Conservation (phyloP, 2,797 vertebrate species). For the Poecilia picta region DNA sequence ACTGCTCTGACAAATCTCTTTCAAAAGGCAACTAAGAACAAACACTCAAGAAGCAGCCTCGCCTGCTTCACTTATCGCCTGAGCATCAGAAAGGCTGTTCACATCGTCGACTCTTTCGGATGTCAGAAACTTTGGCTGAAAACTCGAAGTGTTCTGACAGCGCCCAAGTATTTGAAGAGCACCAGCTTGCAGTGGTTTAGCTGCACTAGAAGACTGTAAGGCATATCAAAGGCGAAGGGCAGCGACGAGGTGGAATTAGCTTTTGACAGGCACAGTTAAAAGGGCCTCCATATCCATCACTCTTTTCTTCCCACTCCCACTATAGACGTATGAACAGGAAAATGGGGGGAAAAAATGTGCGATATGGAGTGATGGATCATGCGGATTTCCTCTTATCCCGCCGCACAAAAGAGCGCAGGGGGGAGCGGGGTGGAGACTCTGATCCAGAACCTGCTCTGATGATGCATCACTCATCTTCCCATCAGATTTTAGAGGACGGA, state of each 20-base stretch:
- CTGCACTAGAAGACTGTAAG: constrained; percentile 45
- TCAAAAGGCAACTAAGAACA: constrained; percentile 40
- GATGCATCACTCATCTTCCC: constrained; percentile 46
- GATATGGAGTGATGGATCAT: constrained; percentile 32
- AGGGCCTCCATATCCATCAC: constrained; percentile 36
- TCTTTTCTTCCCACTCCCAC: constrained; percentile 48
- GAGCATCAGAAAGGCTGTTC: constrained; percentile 57
- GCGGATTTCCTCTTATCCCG: constrained; percentile 35
- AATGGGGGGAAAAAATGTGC: constrained; percentile 34
- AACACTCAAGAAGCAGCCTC: constrained; percentile 41
- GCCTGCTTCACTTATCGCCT: constrained; percentile 46
- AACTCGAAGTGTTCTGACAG: constrained; percentile 58
- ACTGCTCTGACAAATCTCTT: constrained; percentile 31
- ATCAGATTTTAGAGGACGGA: constrained; percentile 16
- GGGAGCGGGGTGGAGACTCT: constrained; percentile 23
- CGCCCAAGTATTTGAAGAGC: constrained; percentile 44
- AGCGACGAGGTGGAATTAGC: constrained; percentile 48
- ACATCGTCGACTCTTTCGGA: constrained; percentile 51
- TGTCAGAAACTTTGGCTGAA: constrained; percentile 45
- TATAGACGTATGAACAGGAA: constrained; percentile 27
- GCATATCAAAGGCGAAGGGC: constrained; percentile 57
- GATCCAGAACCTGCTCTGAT: constrained; percentile 41
- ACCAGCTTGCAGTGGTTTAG: constrained; percentile 32
- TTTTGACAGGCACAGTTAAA: constrained; percentile 60
- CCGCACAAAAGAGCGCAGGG: neutral